Evolutionary conservation across 64 coral and sea anemone genomes (phyloP), one percentile per base, ranked within the genome.

Genomic region (Astreopora myriophthalma): DNA sequence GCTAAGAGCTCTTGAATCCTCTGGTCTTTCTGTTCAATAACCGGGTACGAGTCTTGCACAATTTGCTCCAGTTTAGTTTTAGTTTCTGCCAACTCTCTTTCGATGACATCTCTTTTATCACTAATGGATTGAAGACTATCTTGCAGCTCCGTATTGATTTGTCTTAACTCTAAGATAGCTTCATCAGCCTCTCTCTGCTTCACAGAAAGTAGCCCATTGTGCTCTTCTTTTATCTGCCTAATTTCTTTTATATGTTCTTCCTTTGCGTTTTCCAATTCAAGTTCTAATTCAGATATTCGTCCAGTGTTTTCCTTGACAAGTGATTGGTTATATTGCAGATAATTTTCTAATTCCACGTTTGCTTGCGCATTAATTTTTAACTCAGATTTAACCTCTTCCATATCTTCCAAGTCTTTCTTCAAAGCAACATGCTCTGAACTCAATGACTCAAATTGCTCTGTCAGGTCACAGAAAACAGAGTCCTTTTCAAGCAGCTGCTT

Each of bases 401-500:
- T 17, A 5, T 65, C 19, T 63, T 83, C 79, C 10, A 65, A 7
- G 0, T 33, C 34, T 38, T 65, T 65, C 31, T 83, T 83, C 49
- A 83, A 34, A 12, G 32, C 79, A 7, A 37, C 31, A 61, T 83
- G 64, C 1, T 83, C 79, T 57, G n/a, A 23, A 65, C 20, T 36
- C 55, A 83, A 37, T 9, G 48, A 38, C 16, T 64, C 19, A 38
- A 64, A 25, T 65, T 83, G 49, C 29, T 64, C 79, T 29, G 79
- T 83, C 29, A 94, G 81, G 51, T 80, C 69, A 25, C 61, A 37
- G 0, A 94, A 10, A 39, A 13, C 73, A 40, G 33, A 62, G 71
- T 97, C 95, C 66, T 88, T 97, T 62, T 94, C 87, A 51, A 85
- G 23, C 28, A 94, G 40, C 22, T 86, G 31, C 16, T 85, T 89